Evolutionary conservation across 2,113 vertebrate species (phyloP).

Genomic region (Rhinolophus sinicus): DNA sequence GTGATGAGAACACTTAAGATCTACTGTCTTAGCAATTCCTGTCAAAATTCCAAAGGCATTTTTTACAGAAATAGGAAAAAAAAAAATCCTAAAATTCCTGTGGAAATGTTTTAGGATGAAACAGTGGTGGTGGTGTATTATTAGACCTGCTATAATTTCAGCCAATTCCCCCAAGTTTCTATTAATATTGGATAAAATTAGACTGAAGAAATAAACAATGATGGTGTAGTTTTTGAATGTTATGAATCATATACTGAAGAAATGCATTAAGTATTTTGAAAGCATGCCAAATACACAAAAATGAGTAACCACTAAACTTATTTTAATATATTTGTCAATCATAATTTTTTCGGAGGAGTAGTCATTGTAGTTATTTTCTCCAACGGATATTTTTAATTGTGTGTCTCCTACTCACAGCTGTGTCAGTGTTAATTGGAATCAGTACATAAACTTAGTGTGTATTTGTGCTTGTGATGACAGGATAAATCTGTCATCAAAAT

Average conservation of each 20-base stretch:
- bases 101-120: slow-evolving; percentile 2
- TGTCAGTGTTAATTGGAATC: slow-evolving; percentile 24
- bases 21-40: background rate
- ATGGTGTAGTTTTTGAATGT: background rate
- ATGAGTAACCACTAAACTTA: background rate
- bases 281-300: slow-evolving; percentile 10
- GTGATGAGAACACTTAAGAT: background rate
- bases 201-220: background rate
- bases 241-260: background rate
- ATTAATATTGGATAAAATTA: background rate
- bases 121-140: background rate
- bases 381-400: slow-evolving; percentile 49
- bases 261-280: background rate
- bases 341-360: background rate
- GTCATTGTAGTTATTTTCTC: background rate
- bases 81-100: background rate
- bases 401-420: slow-evolving; percentile 39
- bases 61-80: background rate
- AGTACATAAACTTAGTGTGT: slow-evolving; percentile 21
- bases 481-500: slow-evolving; percentile 42
- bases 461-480: slow-evolving; percentile 44
- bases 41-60: background rate
- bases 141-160: background rate
- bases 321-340: slow-evolving; percentile 3
- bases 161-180: background rate